These are phyloP conservation scores for Tenualosa ilisha DNA, from an alignment of 2,797 vertebrate genomes.

Conservation along the genomic window DNA sequence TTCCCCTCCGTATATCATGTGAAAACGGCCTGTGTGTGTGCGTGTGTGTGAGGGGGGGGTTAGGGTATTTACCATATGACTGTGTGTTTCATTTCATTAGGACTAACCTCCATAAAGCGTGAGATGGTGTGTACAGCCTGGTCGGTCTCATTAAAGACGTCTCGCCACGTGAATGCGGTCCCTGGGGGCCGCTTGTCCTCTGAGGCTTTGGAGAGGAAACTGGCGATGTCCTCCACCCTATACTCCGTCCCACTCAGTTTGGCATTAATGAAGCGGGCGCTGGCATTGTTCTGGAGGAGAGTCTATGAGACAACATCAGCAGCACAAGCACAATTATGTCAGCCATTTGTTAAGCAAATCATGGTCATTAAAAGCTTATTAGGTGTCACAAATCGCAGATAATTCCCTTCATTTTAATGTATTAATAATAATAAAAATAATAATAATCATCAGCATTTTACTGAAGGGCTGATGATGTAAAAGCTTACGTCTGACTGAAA, in stretches of 20 bases:
- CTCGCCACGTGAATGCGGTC: constrained; percentile 85
- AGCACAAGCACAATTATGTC: not conserved
- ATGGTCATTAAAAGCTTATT: not conserved
- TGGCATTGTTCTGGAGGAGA: constrained; percentile 83
- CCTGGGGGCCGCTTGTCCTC: constrained; percentile 69
- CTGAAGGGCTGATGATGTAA: constrained; percentile 1
- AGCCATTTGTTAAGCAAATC: not conserved
- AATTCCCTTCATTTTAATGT: not conserved
- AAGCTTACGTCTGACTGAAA: not conserved
- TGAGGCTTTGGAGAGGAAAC: constrained; percentile 83
- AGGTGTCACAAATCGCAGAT: not conserved
- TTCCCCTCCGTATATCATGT: not conserved
- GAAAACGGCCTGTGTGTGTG: not conserved
- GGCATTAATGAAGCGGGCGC: constrained; percentile 76
- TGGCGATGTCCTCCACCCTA: constrained; percentile 79
- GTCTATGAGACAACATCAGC: constrained; percentile 69
- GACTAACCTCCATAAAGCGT: constrained; percentile 93
- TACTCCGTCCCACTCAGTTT: constrained; percentile 81
- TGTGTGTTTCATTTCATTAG: not conserved
- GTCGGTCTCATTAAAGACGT: constrained; percentile 92
- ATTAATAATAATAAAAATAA: too few species aligned
- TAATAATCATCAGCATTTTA: too few species aligned
- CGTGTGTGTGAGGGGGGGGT: not conserved
- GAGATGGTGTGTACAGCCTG: constrained; percentile 88
- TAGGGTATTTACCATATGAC: not conserved